Conservation (phyloP, 2,888 invertebrate genomes). For the Synergus japonicus region DNA sequence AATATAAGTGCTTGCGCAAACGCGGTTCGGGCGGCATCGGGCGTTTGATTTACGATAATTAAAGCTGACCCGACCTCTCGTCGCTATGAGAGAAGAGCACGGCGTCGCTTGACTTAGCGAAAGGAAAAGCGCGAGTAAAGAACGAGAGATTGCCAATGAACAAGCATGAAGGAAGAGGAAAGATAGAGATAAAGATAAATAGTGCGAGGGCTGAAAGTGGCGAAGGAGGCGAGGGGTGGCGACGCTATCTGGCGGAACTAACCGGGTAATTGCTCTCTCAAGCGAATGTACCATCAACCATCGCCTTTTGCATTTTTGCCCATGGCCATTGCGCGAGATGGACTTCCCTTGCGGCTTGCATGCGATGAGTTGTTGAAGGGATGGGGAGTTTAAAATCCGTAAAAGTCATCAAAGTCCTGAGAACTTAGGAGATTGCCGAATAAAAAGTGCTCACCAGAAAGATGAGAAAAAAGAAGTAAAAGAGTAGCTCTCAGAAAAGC, state of each 20-base stretch:
- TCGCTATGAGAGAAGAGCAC: slow-evolving; percentile 57
- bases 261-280: slow-evolving; percentile 1
- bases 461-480: background rate
- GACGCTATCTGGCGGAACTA: slow-evolving; percentile 5
- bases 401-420: background rate
- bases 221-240: background rate
- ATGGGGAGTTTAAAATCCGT: background rate
- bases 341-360: background rate
- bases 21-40: slow-evolving; percentile 50
- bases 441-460: background rate
- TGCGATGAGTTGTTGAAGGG: background rate
- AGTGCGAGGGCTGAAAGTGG: background rate
- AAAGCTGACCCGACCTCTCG: slow-evolving; percentile 74
- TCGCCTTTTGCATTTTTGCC: slow-evolving; percentile 5
- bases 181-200: background rate
- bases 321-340: background rate
- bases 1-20: slow-evolving; percentile 58
- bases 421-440: background rate
- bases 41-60: slow-evolving; percentile 75
- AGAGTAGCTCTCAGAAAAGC: background rate
- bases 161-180: slow-evolving; percentile 22
- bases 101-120: slow-evolving; percentile 50
- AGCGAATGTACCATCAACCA: background rate
- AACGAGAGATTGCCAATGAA: slow-evolving; percentile 47
- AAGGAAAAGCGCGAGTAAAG: slow-evolving; percentile 49